Evolutionary conservation across 2,113 vertebrate species (phyloP).

Genomic region (Oreotrochilus melanogaster): DNA sequence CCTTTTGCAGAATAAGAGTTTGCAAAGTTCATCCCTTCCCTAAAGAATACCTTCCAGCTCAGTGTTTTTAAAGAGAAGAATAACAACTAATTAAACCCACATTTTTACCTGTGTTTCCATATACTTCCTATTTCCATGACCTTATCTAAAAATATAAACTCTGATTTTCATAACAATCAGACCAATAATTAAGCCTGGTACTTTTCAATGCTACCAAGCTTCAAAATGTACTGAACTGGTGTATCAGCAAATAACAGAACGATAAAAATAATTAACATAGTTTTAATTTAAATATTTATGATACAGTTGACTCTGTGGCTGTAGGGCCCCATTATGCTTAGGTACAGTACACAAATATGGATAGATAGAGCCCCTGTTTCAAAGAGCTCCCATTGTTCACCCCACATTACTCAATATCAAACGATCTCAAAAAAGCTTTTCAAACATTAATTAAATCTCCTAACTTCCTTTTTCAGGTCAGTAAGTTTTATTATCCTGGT

Average conservation of each 20-base stretch:
- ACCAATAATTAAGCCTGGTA: constrained; percentile 43
- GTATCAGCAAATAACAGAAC: constrained; percentile 57
- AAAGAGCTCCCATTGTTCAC: constrained; percentile 49
- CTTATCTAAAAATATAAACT: constrained; percentile 12
- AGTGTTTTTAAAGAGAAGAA: not conserved
- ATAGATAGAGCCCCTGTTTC: constrained; percentile 44
- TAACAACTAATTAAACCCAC: not conserved
- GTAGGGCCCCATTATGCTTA: constrained; percentile 15
- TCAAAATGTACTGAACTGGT: constrained; percentile 18
- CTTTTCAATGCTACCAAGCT: constrained; percentile 11
- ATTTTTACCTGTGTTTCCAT: constrained; percentile 11
- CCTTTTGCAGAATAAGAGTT: not conserved
- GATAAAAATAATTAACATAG: constrained; percentile 67
- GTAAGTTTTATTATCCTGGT: constrained; percentile 62
- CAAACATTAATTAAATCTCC: constrained; percentile 67
- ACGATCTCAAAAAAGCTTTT: constrained; percentile 42
- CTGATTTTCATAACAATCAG: constrained; percentile 61
- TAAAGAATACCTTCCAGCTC: not conserved
- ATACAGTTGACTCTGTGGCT: constrained; percentile 33
- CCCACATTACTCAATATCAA: constrained; percentile 47
- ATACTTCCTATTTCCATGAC: not conserved
- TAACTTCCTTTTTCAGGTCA: constrained; percentile 66
- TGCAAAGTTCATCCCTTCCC: not conserved
- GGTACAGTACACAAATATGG: constrained; percentile 37
- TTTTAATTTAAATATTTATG: constrained; percentile 73